Conservation (phyloP, 2,797 vertebrate species). For the Vireo griseus region DNA sequence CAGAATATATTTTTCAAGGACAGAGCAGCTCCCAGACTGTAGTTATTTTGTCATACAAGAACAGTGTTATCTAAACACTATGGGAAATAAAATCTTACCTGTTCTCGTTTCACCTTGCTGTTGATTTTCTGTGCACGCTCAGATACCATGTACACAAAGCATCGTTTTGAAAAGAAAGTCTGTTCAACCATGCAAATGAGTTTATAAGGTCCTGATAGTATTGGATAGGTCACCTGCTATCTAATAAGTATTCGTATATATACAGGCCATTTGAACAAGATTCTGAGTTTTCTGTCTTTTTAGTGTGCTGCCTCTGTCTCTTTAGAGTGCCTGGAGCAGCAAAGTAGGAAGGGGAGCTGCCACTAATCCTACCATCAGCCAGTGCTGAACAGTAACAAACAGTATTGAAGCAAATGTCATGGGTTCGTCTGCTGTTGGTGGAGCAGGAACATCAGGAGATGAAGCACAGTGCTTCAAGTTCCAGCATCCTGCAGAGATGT, state of each 20-base stretch:
- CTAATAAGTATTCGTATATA: not conserved
- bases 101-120: not conserved
- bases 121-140: not conserved
- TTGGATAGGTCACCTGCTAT: not conserved
- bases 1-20: not conserved
- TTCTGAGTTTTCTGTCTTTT: not conserved
- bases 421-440: not conserved
- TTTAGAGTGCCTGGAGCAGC: not conserved
- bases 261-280: not conserved
- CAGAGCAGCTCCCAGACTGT: not conserved
- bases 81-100: not conserved
- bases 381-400: not conserved
- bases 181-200: not conserved
- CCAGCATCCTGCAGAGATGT: not conserved
- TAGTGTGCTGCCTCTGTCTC: not conserved
- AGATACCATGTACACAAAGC: not conserved
- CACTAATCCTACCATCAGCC: not conserved
- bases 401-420: not conserved
- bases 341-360: not conserved
- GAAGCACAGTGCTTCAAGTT: not conserved
- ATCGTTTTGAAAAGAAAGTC: not conserved
- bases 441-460: not conserved
- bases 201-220: not conserved
- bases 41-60: not conserved
- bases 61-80: not conserved